Evolutionary conservation across 2,888 invertebrate species (phyloP).

Genomic region (Melanargia galathea): DNA sequence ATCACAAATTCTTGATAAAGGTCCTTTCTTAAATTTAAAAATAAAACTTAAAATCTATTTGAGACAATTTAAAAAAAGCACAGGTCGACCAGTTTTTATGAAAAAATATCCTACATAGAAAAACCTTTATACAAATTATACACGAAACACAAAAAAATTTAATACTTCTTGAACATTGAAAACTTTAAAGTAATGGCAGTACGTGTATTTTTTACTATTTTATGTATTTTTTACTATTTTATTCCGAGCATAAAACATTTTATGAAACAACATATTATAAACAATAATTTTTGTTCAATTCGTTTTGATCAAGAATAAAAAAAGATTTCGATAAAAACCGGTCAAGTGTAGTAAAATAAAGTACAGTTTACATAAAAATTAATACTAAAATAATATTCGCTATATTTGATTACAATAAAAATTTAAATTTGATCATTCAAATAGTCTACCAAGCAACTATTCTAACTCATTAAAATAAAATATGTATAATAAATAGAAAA

Average conservation of each 20-base stretch:
- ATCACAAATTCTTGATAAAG: too few relatives aligned
- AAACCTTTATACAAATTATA: background rate
- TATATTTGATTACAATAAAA: background rate
- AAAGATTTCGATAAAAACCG: constrained; percentile 6
- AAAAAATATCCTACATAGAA: background rate
- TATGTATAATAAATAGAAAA: too few relatives aligned
- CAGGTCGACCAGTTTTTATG: constrained; percentile 17
- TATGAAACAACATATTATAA: background rate
- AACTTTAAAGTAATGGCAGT: constrained; percentile 3
- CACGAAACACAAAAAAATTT: background rate
- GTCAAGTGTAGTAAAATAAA: constrained; percentile 4
- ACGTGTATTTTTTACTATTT: background rate
- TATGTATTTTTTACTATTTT: background rate
- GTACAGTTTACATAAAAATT: background rate
- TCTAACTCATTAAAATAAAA: too few relatives aligned
- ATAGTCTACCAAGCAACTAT: too few relatives aligned
- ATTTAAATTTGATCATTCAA: too few relatives aligned
- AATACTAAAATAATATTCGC: constrained; percentile 1
- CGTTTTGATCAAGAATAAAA: background rate
- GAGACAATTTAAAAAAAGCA: background rate
- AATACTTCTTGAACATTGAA: background rate
- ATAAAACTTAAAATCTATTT: constrained; percentile 3
- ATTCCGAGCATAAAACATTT: background rate
- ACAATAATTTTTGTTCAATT: background rate
- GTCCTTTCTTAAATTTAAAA: too few relatives aligned